Base-by-base conservation (phyloP, 92 coral and sea anemone genomes). In the Desmophyllum pertusum region DNA sequence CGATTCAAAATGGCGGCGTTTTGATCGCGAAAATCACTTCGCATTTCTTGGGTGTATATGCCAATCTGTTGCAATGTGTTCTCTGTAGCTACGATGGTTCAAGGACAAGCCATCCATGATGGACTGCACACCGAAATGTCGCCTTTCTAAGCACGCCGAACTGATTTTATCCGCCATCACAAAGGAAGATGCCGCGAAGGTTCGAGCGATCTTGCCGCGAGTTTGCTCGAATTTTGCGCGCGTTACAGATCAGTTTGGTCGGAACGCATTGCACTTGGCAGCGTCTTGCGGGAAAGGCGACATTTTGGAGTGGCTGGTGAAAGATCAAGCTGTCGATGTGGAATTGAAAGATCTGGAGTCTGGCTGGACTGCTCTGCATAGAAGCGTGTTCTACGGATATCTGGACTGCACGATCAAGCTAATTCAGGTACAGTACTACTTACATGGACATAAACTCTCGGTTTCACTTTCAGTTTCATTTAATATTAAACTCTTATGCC, bases 271-370 rank as follows among this genome's bases (percentile, higher is more conserved):
- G 29, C 98, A 94, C 52, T 84, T 96, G 67, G 98, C 96, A 40
- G 95, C 96, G 31, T 94, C 98, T 48, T 92, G 98, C 40, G 98
- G 98, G 15, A 94, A 89, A 90, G 84, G 85, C 37, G 98, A 94
- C 78, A 84, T 96, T 53, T 62, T 96, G 80, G 91, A 96, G 83
- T 96, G 98, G 98, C 80, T 96, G 68, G 87, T 94, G 73, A 88
- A 87, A 68, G 95, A 94, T 43, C 81, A 85, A 10, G 55, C 46
- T 19, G 83, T 89, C n/a, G 93, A 92, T 50, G 25, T 96, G 33
- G 89, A 66, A 8, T 57, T 75, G 13, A 87, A 90, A 72, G 98
- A 96, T 43, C 59, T 57, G 68, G 98, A 96, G 79, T 94, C 98
- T 1, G 91, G 90, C 9, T 96, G 98, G 98, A 96, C 98, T 6